Conservation (phyloP, 2,797 vertebrate genomes). For the Helicolenus hilgendorfi region DNA sequence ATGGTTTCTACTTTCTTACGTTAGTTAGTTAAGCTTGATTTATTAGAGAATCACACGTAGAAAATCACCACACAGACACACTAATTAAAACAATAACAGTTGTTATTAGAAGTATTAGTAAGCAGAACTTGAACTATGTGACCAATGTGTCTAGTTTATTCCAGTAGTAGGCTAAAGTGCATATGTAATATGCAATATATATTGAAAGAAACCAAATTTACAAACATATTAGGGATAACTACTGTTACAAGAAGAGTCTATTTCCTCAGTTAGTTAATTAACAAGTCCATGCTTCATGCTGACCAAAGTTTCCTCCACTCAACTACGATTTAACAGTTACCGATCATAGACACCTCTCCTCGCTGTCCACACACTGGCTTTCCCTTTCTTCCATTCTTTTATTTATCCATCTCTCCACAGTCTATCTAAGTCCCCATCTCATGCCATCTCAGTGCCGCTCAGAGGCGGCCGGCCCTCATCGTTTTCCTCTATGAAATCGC, state of each 20-base stretch:
- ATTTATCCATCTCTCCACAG: conserved; percentile 51
- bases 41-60: not conserved
- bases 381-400: conserved; percentile 26
- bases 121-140: no score
- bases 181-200: no score
- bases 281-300: not conserved
- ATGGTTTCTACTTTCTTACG: not conserved
- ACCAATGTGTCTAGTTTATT: no score
- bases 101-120: no score
- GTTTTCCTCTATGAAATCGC: conserved; percentile 65
- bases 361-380: not conserved
- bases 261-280: conserved; percentile 21
- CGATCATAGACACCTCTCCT: not conserved
- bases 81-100: not conserved
- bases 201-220: not conserved
- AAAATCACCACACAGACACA: no score
- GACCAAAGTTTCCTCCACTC: conserved; percentile 19
- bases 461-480: conserved; percentile 44
- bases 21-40: not conserved
- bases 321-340: conserved; percentile 10
- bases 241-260: not conserved
- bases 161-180: no score
- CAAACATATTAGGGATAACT: not conserved
- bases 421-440: conserved; percentile 46
- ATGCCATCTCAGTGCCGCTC: conserved; percentile 25